Evolutionary conservation across 2,888 invertebrate species (phyloP), one percentile per base, ranked within the genome.

Genomic region (Melinaea marsaeus): DNA sequence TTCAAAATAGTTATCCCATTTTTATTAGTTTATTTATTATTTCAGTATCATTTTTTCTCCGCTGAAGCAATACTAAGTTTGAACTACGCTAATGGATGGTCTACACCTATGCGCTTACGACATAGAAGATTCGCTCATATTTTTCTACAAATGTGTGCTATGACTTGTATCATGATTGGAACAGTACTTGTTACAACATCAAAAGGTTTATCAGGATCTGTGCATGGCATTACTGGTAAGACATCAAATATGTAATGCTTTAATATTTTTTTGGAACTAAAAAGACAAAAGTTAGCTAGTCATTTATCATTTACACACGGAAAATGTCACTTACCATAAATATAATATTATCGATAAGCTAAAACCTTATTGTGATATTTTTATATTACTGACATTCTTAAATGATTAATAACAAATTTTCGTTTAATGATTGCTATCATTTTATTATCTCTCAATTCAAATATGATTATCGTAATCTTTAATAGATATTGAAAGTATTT

Each of bases 1-100:
- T 22, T 22, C 22, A 22, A 22, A 22, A 0, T 1, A 22, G 22
- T 22, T 0, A n/a, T n/a, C n/a, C n/a, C n/a, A 22, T 22, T 22
- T 22, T 22, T 22, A 1, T 22, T 22, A 22, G 0, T 22, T 1
- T 46, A 54, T 13, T 51, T 22, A n/a, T 62, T 55, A 55, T 66
- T 71, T 61, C 66, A 85, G 85, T 83, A 74, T 66, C 77, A 83
- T 66, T 83, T 85, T 62, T 81, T 84, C 68, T 68, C 74, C 37
- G 80, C 74, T 2, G 76, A 85, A 74, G 85, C 78, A 13, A 81
- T 85, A 71, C 63, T 85, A 46, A 71, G 78, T 48, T 57, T 85
- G 4, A 79, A 79, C 66, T 78, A 74, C 33, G 75, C 77, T 3
- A 85, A 81, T 65, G 83, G 83, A 13, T 86, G 85, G 85, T 80